Base-by-base conservation (phyloP, 1,140 invertebrate genomes). In the Penaeus indicus region DNA sequence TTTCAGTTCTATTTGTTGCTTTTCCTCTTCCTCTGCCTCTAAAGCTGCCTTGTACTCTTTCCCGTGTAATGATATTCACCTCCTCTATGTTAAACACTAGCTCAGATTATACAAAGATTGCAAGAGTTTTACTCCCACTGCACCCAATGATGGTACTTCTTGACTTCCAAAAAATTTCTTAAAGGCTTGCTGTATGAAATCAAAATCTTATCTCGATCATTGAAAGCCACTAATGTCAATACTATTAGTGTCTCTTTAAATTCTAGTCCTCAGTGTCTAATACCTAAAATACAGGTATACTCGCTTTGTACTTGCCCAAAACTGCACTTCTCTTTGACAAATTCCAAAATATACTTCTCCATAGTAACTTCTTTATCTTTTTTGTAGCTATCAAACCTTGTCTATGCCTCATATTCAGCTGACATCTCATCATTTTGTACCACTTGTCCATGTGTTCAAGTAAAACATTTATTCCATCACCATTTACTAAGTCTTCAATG, bases 211-310 rank as follows among this genome's bases (percentile, higher is more conserved):
- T 69, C 67, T 69, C n/a, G 8, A 13, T 69, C 67, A 69, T 21
- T 69, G 21, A 69, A 69, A 21, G 67, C n/a, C 67, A 69, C 21
- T 69, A 21, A 16, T 22, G 67, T 69, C 21, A 16, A 69, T 27
- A 22, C 67, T 69, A 69, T 69, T 69, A 22, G 67, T 69, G n/a
- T 69, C 18, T 69, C 67, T 69, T 69, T 69, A 18, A 69, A n/a
- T 13, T 69, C 67, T 69, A 69, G 0, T 1, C 67, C 19, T 0
- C 67, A 18, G 2, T 69, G 19, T 69, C 67, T 22, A 69, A 10
- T 69, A 69, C 8, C 67, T n/a, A n/a, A n/a, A 69, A 69, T 69
- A 21, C 11, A 16, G 67, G 67, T 69, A n/a, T 69, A 0, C 16
- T 69, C 64, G 32, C 67, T 69, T 21, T 69, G 67, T 69, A 69